Conservation (phyloP, 2,797 vertebrate species). For the Rachycentron canadum region DNA sequence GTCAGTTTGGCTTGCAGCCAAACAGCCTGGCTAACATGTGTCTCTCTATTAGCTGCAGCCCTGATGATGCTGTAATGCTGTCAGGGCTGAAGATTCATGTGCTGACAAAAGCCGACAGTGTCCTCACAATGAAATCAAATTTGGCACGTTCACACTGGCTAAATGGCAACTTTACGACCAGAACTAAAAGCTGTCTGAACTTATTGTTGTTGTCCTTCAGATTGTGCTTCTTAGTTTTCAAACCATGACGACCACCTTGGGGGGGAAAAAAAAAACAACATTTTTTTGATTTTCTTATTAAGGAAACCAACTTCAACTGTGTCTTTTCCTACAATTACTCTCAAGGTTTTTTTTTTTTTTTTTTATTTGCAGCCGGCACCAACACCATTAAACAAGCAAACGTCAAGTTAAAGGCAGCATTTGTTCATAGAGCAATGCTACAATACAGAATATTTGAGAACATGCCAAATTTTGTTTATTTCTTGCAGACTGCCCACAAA, state of each 20-base stretch:
- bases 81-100: conserved; percentile 64
- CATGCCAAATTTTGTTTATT: conserved; percentile 3
- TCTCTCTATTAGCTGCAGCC: conserved; percentile 55
- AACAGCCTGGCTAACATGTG: conserved; percentile 58
- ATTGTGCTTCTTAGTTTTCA: neutral
- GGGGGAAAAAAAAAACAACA: neutral
- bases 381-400: neutral
- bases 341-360: neutral
- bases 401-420: neutral
- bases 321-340: neutral
- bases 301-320: neutral
- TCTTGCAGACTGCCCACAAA: neutral
- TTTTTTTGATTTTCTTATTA: neutral
- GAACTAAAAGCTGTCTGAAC: neutral
- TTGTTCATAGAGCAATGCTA: neutral
- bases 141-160: conserved; percentile 2
- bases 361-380: neutral
- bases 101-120: conserved; percentile 47
- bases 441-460: conserved; percentile 4
- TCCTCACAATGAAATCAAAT: conserved; percentile 16
- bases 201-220: neutral
- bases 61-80: conserved; percentile 59
- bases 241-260: neutral
- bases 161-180: conserved; percentile 16
- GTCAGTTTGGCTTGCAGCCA: conserved; percentile 53